Evolutionary conservation across 1,140 invertebrate species (phyloP).

Genomic region (Drosophila sulfurigaster): DNA sequence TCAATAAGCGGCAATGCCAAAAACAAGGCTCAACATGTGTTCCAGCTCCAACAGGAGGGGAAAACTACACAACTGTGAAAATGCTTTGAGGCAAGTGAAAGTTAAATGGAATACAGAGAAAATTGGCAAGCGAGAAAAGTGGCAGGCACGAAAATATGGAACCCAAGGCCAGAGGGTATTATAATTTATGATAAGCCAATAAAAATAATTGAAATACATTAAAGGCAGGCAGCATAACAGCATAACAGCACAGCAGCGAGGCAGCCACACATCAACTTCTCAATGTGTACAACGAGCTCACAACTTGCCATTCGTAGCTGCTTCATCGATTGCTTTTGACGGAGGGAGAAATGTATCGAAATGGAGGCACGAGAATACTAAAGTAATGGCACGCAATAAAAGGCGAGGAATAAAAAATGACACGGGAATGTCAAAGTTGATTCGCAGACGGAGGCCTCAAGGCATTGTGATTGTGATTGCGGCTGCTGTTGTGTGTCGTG

Average conservation of each 20-base stretch:
- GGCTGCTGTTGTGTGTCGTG: slow-evolving; percentile 51
- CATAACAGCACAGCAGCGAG: slow-evolving; percentile 19
- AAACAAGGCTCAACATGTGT: slow-evolving; percentile 61
- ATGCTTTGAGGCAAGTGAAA: slow-evolving; percentile 18
- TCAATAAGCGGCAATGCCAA: slow-evolving; percentile 71
- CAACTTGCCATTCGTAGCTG: slow-evolving; percentile 23
- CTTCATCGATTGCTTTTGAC: slow-evolving; percentile 32
- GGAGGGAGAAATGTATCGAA: slow-evolving; percentile 34
- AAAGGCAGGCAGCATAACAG: slow-evolving; percentile 47
- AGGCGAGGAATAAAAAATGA: slow-evolving; percentile 53
- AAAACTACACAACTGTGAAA: slow-evolving; percentile 52
- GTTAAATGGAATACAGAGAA: slow-evolving; percentile 13
- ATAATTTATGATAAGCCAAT: slow-evolving; percentile 76
- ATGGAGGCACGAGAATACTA: slow-evolving; percentile 39
- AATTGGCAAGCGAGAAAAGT: slow-evolving; percentile 12
- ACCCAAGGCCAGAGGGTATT: slow-evolving; percentile 56
- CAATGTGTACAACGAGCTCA: slow-evolving; percentile 50
- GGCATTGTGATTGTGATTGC: slow-evolving; percentile 57
- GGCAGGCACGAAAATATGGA: slow-evolving; percentile 46
- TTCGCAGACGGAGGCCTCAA: slow-evolving; percentile 30
- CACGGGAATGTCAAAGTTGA: slow-evolving; percentile 46
- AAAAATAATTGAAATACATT: slow-evolving; percentile 78
- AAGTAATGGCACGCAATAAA: slow-evolving; percentile 64
- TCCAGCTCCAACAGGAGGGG: slow-evolving; percentile 31
- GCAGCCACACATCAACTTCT: slow-evolving; percentile 20